Conservation (phyloP, 2,888 invertebrate species). For the Ecliptopera silaceata region DNA sequence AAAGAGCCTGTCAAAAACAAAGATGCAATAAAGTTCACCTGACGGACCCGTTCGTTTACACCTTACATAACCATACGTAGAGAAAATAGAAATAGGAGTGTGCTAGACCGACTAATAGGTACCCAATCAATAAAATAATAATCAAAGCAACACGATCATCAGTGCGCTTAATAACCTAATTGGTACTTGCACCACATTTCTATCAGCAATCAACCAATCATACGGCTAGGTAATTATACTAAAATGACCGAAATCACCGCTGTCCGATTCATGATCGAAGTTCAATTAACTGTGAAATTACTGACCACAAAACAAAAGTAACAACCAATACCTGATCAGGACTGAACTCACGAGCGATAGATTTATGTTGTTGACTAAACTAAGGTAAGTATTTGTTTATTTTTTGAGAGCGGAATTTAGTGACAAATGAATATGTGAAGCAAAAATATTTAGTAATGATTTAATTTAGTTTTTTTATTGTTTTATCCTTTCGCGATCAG, state of each 20-base stretch:
- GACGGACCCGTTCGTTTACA: too few species aligned
- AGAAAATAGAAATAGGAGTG: too few species aligned
- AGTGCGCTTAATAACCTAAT: conserved; percentile 10
- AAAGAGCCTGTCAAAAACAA: too few species aligned
- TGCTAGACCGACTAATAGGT: too few species aligned
- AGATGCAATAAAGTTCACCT: too few species aligned
- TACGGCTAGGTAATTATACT: conserved; percentile 25
- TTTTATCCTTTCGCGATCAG: too few species aligned
- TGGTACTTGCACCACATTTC: conserved; percentile 12
- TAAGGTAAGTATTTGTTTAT: too few species aligned
- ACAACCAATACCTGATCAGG: conserved; percentile 39
- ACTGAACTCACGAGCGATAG: not conserved
- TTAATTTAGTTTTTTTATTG: too few species aligned
- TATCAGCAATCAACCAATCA: conserved; percentile 29
- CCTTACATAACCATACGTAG: too few species aligned
- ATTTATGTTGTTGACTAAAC: not conserved
- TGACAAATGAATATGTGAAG: too few species aligned
- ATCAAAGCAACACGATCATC: conserved; percentile 2
- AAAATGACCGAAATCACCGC: conserved; percentile 37
- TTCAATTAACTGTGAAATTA: conserved; percentile 64
- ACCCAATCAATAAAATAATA: conserved; percentile 1
- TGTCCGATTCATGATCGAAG: conserved; percentile 43
- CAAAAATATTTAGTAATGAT: too few species aligned
- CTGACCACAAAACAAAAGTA: conserved; percentile 50
- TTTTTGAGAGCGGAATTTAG: too few species aligned